phyloP scores from a whole-genome alignment of 1,140 invertebrate genomes.

The Lineus longissimus region DNA sequence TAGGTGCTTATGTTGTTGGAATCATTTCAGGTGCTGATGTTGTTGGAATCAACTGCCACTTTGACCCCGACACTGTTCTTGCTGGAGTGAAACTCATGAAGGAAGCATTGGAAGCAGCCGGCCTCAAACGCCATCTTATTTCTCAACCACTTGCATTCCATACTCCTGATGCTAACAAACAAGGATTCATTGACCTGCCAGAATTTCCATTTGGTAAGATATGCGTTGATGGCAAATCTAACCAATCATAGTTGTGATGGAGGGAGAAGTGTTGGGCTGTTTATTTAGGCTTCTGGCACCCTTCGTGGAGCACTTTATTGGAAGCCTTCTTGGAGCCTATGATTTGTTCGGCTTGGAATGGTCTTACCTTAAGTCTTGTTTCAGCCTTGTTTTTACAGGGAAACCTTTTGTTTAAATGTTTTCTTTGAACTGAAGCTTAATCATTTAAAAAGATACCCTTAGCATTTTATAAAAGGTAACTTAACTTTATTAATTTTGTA shows the following conservation, averaged over 20 bases:
- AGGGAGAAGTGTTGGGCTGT: neutral
- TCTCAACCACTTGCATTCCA: slow-evolving; percentile 50
- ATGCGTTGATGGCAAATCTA: no score
- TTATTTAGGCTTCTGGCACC: no score
- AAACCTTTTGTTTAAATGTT: no score
- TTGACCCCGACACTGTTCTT: slow-evolving; percentile 48
- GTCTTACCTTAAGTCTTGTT: no score
- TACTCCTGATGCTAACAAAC: slow-evolving; percentile 51
- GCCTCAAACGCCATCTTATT: slow-evolving; percentile 47
- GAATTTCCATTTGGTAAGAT: slow-evolving; percentile 54
- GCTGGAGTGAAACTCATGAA: slow-evolving; percentile 50
- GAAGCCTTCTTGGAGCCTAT: no score
- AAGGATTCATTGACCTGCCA: slow-evolving; percentile 55
- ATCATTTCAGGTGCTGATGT: slow-evolving; percentile 44
- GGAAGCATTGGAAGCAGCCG: slow-evolving; percentile 37
- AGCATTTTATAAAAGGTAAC: slow-evolving; percentile 5
- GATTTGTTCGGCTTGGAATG: no score
- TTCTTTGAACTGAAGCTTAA: no score
- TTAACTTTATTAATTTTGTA: neutral
- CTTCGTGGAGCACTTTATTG: no score
- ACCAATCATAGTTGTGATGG: no score
- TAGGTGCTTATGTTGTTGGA: no score
- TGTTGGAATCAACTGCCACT: slow-evolving; percentile 55
- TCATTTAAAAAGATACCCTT: no score
- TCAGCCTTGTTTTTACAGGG: no score